A percentile compares a stretch with the other conserved stretches of the same genome.
phyloP scores from a whole-genome alignment of 1,140 invertebrate genomes.

The Alviniconcha marisindica region DNA sequence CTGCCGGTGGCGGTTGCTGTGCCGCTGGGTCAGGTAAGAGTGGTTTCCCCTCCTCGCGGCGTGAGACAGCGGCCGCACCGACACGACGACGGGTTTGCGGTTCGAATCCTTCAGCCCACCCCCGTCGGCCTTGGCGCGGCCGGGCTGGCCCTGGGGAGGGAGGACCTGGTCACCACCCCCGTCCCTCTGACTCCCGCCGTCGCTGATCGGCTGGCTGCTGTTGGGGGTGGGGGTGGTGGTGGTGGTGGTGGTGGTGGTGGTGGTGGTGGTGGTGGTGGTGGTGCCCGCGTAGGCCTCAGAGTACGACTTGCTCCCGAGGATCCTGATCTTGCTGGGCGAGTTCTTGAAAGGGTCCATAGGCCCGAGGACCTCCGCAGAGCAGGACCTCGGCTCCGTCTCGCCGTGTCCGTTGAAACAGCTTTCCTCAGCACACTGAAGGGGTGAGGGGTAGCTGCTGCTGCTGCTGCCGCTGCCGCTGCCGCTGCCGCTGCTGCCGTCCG shows the following conservation, averaged over 20 bases:
- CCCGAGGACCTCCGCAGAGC: not conserved
- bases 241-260: not conserved
- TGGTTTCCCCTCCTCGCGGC: slow-evolving; percentile 7
- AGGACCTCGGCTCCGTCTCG: not conserved
- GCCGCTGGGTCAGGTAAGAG: slow-evolving; percentile 37
- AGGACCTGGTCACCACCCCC: not conserved
- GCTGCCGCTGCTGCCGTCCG: too few relatives aligned
- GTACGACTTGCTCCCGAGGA: slow-evolving; percentile 32
- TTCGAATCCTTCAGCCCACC: slow-evolving; percentile 11
- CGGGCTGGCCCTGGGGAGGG: not conserved
- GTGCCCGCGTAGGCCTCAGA: not conserved
- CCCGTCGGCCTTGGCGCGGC: not conserved
- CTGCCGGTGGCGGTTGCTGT: slow-evolving; percentile 15
- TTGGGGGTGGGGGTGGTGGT: not conserved
- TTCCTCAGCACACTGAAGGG: not conserved
- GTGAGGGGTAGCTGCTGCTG: too few relatives aligned
- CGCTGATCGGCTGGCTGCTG: too few relatives aligned
- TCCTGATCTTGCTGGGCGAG: slow-evolving; percentile 20
- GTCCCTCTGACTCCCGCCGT: not conserved
- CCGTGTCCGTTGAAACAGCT: not conserved
- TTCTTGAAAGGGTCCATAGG: not conserved
- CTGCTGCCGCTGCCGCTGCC: too few relatives aligned
- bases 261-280: not conserved
- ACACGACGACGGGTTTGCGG: slow-evolving; percentile 29
- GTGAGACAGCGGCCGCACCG: slow-evolving; percentile 33